These are phyloP conservation scores for Aphelenchoides bicaudatus DNA, from an alignment of 2,888 invertebrate genomes.

Conservation along the genomic window DNA sequence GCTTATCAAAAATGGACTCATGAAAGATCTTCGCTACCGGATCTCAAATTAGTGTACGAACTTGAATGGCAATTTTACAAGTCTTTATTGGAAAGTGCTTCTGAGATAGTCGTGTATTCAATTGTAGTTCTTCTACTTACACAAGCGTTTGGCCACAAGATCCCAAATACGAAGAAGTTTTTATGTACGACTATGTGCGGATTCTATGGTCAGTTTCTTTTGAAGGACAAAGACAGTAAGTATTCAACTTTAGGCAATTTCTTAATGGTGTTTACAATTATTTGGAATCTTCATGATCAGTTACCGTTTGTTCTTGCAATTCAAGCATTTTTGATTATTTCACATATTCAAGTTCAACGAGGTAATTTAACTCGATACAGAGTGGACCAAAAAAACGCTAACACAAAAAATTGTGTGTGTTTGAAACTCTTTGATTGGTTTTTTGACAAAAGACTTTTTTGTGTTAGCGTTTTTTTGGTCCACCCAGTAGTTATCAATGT, in stretches of 20 bases:
- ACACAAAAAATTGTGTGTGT: too few relatives aligned
- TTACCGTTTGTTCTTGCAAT: slow-evolving; percentile 42
- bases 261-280: slow-evolving; percentile 51
- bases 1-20: slow-evolving; percentile 69
- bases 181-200: slow-evolving; percentile 34
- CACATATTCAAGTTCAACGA: slow-evolving; percentile 54
- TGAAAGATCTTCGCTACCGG: slow-evolving; percentile 34
- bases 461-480: not conserved
- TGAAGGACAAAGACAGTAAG: slow-evolving; percentile 1
- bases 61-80: slow-evolving; percentile 61
- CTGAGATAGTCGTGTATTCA: slow-evolving; percentile 22
- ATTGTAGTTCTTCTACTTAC: slow-evolving; percentile 11
- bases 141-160: not conserved
- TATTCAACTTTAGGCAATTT: slow-evolving; percentile 42
- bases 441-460: too few relatives aligned
- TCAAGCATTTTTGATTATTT: slow-evolving; percentile 57
- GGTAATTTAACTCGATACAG: too few relatives aligned
- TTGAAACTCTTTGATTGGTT: too few relatives aligned
- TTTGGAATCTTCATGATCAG: slow-evolving; percentile 47
- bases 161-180: not conserved
- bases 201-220: slow-evolving; percentile 41
- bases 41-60: slow-evolving; percentile 51
- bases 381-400: too few relatives aligned
- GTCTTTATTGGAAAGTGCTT: slow-evolving; percentile 30
- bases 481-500: not conserved